Evolutionary conservation across 2,797 vertebrate genomes (phyloP).

Genomic region (Eptatretus atami): DNA sequence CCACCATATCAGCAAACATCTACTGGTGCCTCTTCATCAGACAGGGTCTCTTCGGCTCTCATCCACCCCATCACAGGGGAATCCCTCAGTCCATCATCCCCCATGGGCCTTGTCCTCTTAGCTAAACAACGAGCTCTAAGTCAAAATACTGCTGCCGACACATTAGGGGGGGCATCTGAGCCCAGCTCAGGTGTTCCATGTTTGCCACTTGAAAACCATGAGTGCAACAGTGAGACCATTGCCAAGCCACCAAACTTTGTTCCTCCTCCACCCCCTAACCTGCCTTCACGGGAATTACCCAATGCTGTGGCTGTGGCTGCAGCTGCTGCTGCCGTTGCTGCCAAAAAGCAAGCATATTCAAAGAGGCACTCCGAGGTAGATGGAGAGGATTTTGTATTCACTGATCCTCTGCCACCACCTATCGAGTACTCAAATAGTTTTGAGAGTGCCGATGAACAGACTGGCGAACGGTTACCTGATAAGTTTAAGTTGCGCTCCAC

Average conservation of each 20-base stretch:
- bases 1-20: conserved; percentile 55
- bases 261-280: neutral
- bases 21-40: conserved; percentile 52
- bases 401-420: conserved; percentile 69
- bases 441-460: conserved; percentile 57
- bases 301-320: conserved; percentile 22
- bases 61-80: conserved; percentile 15
- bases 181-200: neutral
- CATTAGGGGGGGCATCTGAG: neutral
- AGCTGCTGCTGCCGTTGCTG: conserved; percentile 16
- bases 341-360: conserved; percentile 2
- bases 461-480: conserved; percentile 18
- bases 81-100: conserved; percentile 13
- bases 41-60: conserved; percentile 46
- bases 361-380: conserved; percentile 17
- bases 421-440: conserved; percentile 92
- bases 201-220: neutral
- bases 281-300: conserved; percentile 17
- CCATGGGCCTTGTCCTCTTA: neutral
- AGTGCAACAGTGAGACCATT: neutral
- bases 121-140: too few species aligned
- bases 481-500: conserved; percentile 21
- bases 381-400: conserved; percentile 64
- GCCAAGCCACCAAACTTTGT: neutral
- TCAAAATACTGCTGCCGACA: too few species aligned